Percentiles rank a stretch among this genome's conserved stretches.
Evolutionary conservation across 2,113 vertebrate genomes (phyloP).

Genomic region (Pterocles orientalis): DNA sequence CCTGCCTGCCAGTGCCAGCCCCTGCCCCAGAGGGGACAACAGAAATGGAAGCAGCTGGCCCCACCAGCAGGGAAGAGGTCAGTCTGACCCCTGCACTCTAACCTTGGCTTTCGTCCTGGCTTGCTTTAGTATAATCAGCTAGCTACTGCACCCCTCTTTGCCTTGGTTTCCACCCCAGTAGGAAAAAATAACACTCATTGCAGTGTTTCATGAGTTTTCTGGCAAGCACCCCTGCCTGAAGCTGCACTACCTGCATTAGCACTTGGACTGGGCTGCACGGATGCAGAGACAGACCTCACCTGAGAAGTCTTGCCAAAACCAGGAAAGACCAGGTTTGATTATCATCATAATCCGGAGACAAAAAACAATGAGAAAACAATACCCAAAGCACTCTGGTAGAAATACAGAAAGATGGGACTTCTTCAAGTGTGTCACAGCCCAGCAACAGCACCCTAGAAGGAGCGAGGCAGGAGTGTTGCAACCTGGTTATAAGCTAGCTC

Average conservation of each 20-base stretch:
- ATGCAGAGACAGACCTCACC: background rate
- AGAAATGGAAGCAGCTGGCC: background rate
- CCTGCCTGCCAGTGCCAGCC: background rate
- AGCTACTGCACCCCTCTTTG: background rate
- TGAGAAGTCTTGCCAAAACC: background rate
- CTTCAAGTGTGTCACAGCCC: background rate
- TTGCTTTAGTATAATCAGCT: background rate
- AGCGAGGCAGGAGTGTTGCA: constrained; percentile 5
- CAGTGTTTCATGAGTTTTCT: background rate
- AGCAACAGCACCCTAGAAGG: rapidly evolving
- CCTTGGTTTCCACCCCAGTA: background rate
- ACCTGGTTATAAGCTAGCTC: background rate
- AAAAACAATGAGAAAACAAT: background rate
- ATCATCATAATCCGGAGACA: background rate
- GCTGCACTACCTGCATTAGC: background rate
- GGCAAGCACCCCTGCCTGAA: background rate
- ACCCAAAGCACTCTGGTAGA: background rate
- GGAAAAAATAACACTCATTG: background rate
- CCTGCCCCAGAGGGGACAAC: background rate
- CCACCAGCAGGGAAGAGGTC: background rate
- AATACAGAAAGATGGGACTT: background rate
- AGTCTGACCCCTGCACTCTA: rapidly evolving
- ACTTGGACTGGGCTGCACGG: background rate
- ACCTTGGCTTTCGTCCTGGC: background rate
- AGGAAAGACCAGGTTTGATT: background rate